These are phyloP conservation scores for Cettia cetti DNA, from an alignment of 2,113 vertebrate species.

Conservation along the genomic window DNA sequence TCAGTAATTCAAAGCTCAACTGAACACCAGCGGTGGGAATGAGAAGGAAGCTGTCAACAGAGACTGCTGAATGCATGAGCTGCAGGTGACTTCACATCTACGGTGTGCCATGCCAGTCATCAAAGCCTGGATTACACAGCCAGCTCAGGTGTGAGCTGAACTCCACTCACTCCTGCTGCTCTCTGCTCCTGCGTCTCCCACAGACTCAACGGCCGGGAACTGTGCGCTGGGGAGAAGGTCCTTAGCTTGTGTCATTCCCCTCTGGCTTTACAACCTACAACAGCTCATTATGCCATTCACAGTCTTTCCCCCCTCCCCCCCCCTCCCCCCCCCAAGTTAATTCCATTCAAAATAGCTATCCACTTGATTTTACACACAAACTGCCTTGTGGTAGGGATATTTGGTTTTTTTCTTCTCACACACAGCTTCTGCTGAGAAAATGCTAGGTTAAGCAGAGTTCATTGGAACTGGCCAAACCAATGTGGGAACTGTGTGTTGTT, in stretches of 20 bases:
- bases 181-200: background rate
- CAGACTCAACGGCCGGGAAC: background rate
- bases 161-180: background rate
- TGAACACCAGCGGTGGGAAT: background rate
- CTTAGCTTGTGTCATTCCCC: accelerated
- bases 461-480: background rate
- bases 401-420: background rate
- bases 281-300: background rate
- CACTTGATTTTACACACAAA: background rate
- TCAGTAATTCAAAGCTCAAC: background rate
- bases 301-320: too few relatives aligned
- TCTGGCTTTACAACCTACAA: background rate
- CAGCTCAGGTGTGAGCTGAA: background rate
- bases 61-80: background rate
- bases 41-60: background rate
- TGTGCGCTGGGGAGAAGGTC: background rate
- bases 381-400: background rate
- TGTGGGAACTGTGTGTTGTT: background rate
- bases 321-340: too few relatives aligned
- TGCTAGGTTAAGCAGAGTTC: background rate
- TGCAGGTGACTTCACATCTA: background rate
- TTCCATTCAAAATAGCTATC: background rate
- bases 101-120: background rate
- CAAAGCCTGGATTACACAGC: background rate
- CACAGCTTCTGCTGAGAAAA: background rate